Conservation (phyloP, 2,888 invertebrate species). For the Pyrocoelia pectoralis region DNA sequence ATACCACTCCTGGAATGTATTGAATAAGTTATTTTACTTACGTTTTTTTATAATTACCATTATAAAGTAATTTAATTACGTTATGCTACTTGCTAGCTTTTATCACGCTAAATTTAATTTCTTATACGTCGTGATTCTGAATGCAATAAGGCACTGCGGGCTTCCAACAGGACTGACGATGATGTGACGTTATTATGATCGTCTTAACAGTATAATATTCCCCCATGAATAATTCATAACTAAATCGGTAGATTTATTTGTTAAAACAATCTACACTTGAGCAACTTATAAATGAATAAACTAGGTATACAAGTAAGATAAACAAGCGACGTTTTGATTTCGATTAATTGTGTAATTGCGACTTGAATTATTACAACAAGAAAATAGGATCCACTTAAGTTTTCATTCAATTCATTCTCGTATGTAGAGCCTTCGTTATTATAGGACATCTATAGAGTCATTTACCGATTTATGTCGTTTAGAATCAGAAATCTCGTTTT, state of each 20-base stretch:
- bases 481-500: conserved; percentile 13
- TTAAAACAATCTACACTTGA: background rate
- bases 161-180: conserved; percentile 23
- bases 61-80: conserved; percentile 4
- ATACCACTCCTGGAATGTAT: conserved; percentile 13
- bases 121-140: conserved; percentile 10
- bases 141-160: conserved; percentile 31
- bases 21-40: conserved; percentile 17
- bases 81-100: conserved; percentile 11
- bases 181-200: conserved; percentile 31
- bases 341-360: conserved; percentile 35
- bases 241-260: conserved; percentile 17
- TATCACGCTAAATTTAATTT: conserved; percentile 17
- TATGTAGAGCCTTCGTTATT: conserved; percentile 19
- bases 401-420: conserved; percentile 29
- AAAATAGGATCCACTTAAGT: conserved; percentile 21
- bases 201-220: conserved; percentile 27
- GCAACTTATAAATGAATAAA: conserved; percentile 12
- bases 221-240: conserved; percentile 29
- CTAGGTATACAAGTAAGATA: conserved; percentile 8
- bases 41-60: conserved; percentile 6
- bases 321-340: conserved; percentile 27
- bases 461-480: conserved; percentile 26
- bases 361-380: conserved; percentile 27
- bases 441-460: conserved; percentile 23